phyloP scores from a whole-genome alignment of 2,113 vertebrate species.

The Alectura lathami region DNA sequence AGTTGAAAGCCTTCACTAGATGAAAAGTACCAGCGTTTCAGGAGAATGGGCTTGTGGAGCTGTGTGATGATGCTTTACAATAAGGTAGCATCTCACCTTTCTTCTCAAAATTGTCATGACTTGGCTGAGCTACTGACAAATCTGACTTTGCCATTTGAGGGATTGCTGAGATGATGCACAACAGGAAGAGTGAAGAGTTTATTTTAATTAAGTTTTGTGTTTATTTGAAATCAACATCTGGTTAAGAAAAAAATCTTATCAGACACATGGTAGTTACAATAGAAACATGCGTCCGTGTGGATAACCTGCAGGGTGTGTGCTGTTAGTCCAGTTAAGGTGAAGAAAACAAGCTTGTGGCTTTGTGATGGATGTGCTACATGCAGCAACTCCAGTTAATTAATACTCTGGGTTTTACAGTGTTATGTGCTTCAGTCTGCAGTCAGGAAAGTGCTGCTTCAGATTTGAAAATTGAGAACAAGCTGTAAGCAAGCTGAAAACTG shows the following conservation, averaged over 20 bases:
- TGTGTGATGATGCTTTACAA: neutral
- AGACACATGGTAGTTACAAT: neutral
- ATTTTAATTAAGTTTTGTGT: neutral
- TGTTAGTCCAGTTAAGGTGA: slow-evolving; percentile 14
- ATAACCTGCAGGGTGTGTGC: slow-evolving; percentile 35
- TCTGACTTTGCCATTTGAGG: neutral
- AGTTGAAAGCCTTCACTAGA: neutral
- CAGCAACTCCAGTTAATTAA: slow-evolving; percentile 43
- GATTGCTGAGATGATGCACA: neutral
- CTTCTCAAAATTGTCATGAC: neutral
- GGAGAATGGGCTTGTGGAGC: neutral
- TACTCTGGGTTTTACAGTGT: slow-evolving; percentile 30
- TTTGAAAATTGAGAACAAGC: neutral
- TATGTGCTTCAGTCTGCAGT: neutral
- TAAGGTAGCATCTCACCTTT: neutral
- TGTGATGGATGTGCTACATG: slow-evolving; percentile 15
- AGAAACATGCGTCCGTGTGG: neutral
- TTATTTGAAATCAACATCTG: neutral
- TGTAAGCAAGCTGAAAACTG: slow-evolving; percentile 8
- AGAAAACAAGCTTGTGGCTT: slow-evolving; percentile 46
- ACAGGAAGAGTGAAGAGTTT: neutral
- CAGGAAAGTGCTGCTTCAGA: neutral
- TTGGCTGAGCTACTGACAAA: neutral
- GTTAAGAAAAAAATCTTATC: neutral
- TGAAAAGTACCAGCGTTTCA: neutral